Evolutionary conservation across 1,140 invertebrate species (phyloP), one percentile per base, ranked within the genome.

Genomic region (Manduca sexta): DNA sequence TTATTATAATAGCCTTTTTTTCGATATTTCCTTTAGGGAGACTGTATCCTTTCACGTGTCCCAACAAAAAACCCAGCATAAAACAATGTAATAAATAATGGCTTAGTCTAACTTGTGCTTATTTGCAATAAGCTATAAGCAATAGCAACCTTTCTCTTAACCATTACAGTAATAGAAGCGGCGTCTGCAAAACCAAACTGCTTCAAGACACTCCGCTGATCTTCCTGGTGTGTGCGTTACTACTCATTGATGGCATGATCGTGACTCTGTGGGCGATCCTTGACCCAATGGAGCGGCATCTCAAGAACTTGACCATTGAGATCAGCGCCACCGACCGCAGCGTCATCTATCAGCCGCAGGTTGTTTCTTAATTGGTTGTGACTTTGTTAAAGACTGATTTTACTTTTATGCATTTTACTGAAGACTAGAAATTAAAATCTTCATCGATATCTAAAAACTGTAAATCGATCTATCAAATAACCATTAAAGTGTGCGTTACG

Each of bases 301-400:
- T 96, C 37, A 91, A 91, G 60, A 95, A 97, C 87, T 88, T 97
- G 40, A 94, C 94, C 1, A 81, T 92, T 33, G 93, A 95, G 83
- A 92, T 93, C 48, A 94, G 90, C 65, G 75, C 90, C 1, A 89
- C 89, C 3, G 93, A 96, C 74, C 87, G 92, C 13, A 92, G 93
- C 45, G 91, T 97, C 26, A 91, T 95, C 8, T 96, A 95, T 83
- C 93, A 96, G 69, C 93, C 93, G 0, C 95, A 97, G 90, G 93
- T 95, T 17, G n/a, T n/a, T n/a, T n/a, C n/a, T n/a, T n/a, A n/a
- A n/a, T n/a, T n/a, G n/a, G n/a, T n/a, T n/a, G n/a, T n/a, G n/a
- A n/a, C n/a, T n/a, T n/a, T n/a, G n/a, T n/a, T n/a, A n/a, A n/a
- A n/a, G n/a, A n/a, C n/a, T n/a, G n/a, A n/a, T n/a, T n/a, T n/a